These are phyloP conservation scores for Raphicerus campestris DNA, from an alignment of 2,113 vertebrate genomes.

Conservation along the genomic window DNA sequence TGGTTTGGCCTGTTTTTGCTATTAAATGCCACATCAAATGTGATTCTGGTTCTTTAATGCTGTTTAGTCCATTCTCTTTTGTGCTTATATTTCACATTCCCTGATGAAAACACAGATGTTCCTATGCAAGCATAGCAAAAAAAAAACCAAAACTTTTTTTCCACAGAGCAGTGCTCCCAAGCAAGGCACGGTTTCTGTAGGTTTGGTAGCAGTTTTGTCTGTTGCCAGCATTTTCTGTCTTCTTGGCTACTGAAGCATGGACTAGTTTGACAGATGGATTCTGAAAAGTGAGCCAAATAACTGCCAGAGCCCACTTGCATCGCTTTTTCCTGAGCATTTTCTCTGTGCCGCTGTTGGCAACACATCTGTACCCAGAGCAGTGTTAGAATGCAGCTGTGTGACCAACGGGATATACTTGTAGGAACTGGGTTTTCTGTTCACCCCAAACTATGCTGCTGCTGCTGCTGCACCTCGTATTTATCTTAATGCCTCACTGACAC, in stretches of 20 bases:
- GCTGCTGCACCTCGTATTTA: not conserved
- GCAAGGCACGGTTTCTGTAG: not conserved
- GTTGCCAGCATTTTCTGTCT: not conserved
- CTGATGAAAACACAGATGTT: conserved; percentile 45
- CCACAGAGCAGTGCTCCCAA: not conserved
- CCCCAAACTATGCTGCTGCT: not conserved
- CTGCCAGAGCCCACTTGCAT: not conserved
- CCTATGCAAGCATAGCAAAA: not conserved
- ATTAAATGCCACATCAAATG: not conserved
- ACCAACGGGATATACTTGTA: not conserved
- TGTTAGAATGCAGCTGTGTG: not conserved
- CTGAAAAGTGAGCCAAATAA: not conserved
- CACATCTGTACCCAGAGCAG: not conserved
- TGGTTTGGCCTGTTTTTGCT: not conserved
- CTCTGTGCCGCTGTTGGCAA: not conserved
- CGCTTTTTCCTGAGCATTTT: not conserved
- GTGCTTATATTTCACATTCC: not conserved
- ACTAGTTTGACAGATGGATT: not conserved
- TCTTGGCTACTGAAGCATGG: not conserved
- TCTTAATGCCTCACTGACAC: not conserved
- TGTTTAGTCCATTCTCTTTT: not conserved
- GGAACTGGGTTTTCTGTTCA: not conserved
- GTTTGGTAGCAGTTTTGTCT: not conserved
- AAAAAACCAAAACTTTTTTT: not conserved
- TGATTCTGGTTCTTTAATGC: conserved; percentile 8